These are phyloP conservation scores for Ophonus ardosiacus DNA, from an alignment of 2,888 invertebrate genomes.

Conservation along the genomic window DNA sequence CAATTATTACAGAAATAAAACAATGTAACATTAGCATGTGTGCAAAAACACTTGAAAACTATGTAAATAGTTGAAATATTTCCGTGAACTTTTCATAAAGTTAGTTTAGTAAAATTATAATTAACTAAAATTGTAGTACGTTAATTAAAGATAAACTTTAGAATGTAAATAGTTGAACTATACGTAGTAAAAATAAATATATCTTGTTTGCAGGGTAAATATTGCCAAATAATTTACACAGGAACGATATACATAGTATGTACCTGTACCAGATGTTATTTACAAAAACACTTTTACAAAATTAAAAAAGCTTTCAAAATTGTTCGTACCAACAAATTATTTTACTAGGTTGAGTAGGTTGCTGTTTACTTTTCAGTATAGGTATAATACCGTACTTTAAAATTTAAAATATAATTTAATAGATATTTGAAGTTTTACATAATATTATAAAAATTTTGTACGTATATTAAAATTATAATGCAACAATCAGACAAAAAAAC, in stretches of 20 bases:
- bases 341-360: too few relatives aligned
- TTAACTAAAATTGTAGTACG: background rate
- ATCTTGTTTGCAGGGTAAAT: background rate
- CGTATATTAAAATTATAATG: too few relatives aligned
- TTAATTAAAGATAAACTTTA: slow-evolving; percentile 23
- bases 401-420: too few relatives aligned
- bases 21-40: background rate
- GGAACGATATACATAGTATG: background rate
- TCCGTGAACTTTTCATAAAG: background rate
- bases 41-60: background rate
- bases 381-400: too few relatives aligned
- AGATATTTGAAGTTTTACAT: too few relatives aligned
- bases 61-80: background rate
- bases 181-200: background rate
- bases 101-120: slow-evolving; percentile 12
- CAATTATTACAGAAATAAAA: background rate
- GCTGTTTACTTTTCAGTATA: too few relatives aligned
- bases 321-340: too few relatives aligned
- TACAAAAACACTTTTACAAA: too few relatives aligned
- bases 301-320: too few relatives aligned
- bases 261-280: background rate
- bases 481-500: too few relatives aligned
- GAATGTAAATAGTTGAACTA: background rate
- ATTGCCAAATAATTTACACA: background rate
- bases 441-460: too few relatives aligned